phyloP scores from a whole-genome alignment of 2,888 invertebrate species.

The Tetragonisca angustula region DNA sequence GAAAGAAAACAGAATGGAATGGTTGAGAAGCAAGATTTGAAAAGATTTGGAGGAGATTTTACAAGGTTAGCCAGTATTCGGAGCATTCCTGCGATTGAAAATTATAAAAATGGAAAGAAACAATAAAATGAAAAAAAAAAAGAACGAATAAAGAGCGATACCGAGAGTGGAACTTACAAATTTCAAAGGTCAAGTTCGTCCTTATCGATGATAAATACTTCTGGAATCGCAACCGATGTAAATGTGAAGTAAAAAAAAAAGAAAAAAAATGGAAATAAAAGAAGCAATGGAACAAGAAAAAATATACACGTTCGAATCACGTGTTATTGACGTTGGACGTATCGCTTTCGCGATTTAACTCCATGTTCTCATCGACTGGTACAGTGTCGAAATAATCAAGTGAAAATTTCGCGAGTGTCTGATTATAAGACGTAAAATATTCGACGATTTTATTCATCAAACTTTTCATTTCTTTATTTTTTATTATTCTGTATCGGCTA shows the following conservation, averaged over 20 bases:
- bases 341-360: slow-evolving; percentile 40
- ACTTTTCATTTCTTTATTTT: slow-evolving; percentile 8
- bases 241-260: slow-evolving; percentile 2
- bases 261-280: neutral
- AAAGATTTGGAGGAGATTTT: neutral
- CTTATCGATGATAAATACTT: slow-evolving; percentile 51
- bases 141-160: slow-evolving; percentile 13
- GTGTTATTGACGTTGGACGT: slow-evolving; percentile 36
- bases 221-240: slow-evolving; percentile 14
- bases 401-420: neutral
- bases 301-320: slow-evolving; percentile 48
- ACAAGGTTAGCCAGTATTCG: slow-evolving; percentile 24
- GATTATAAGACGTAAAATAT: neutral
- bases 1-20: neutral
- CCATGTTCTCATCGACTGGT: slow-evolving; percentile 44
- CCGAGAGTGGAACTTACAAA: slow-evolving; percentile 14
- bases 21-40: neutral
- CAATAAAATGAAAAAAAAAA: neutral
- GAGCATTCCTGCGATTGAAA: neutral
- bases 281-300: neutral
- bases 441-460: no score
- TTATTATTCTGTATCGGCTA: neutral
- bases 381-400: neutral
- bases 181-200: slow-evolving; percentile 64
- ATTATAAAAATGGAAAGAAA: neutral